Conservation (phyloP, 2,797 vertebrate species). For the Hozukius guyotensis region DNA sequence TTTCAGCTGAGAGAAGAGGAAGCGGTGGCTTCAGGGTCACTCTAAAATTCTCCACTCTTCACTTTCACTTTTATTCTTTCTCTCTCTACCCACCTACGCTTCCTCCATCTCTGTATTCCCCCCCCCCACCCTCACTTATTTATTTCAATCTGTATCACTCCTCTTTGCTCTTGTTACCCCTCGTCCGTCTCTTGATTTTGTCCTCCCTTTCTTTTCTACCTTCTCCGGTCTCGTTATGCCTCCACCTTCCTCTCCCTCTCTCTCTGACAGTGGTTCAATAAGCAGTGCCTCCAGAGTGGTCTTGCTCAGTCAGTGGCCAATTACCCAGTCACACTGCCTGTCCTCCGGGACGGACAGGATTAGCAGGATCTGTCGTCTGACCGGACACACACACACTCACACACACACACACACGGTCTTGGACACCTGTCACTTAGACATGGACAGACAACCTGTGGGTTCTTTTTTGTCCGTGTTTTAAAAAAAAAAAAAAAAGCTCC, state of each 20-base stretch:
- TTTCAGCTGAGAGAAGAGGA: constrained; percentile 70
- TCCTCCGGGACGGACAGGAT: constrained; percentile 75
- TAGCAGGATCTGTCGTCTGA: constrained; percentile 70
- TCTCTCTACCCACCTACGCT: neutral
- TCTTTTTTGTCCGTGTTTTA: constrained; percentile 29
- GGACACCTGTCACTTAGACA: constrained; percentile 71
- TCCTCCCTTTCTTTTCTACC: constrained; percentile 9
- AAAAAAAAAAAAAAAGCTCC: neutral
- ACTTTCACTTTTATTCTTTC: constrained; percentile 19
- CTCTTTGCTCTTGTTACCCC: neutral
- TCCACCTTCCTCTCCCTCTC: constrained; percentile 20
- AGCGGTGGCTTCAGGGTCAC: constrained; percentile 59
- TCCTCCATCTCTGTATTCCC: neutral
- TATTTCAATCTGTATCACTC: constrained; percentile 1
- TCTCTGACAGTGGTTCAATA: constrained; percentile 74
- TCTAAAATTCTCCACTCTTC: constrained; percentile 41
- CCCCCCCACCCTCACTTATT: neutral
- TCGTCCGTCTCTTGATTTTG: constrained; percentile 14
- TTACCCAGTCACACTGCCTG: constrained; percentile 77
- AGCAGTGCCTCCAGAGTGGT: constrained; percentile 71
- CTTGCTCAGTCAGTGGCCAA: constrained; percentile 79
- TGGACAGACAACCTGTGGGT: constrained; percentile 61
- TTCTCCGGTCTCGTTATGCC: constrained; percentile 42
- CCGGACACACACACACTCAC: constrained; percentile 43
- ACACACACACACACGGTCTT: constrained; percentile 5